Percentiles rank a stretch among this genome's conserved stretches.
phyloP scores from a whole-genome alignment of 2,113 vertebrate genomes.

The Aptenodytes patagonicus region DNA sequence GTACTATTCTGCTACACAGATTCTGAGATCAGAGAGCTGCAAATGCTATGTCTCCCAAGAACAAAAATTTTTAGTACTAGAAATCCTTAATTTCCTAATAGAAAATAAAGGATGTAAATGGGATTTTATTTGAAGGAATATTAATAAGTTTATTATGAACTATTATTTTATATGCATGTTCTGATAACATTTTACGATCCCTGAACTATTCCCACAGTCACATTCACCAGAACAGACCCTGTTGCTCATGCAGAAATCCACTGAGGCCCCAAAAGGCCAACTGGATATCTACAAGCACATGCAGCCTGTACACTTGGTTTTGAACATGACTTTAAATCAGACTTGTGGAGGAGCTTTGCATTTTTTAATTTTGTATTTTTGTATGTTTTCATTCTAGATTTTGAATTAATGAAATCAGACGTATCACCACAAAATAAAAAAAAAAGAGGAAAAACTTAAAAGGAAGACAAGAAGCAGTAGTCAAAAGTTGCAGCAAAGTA shows the following conservation, averaged over 20 bases:
- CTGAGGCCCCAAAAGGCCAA: neutral
- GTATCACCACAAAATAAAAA: neutral
- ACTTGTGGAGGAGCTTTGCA: neutral
- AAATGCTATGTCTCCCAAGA: neutral
- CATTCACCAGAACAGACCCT: neutral
- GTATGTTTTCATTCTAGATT: neutral
- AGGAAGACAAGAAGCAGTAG: neutral
- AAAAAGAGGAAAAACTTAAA: neutral
- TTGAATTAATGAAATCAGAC: neutral
- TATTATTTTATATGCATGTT: neutral
- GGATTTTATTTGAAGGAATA: neutral
- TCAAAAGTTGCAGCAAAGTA: neutral
- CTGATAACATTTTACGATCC: neutral
- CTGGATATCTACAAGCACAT: accelerated
- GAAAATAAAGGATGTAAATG: neutral
- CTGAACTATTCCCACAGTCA: neutral
- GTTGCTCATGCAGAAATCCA: neutral
- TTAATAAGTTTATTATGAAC: neutral
- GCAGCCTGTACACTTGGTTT: neutral
- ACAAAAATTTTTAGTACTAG: neutral
- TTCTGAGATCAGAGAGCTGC: neutral
- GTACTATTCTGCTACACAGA: neutral
- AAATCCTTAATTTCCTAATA: neutral
- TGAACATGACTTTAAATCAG: neutral
- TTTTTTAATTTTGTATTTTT: neutral